Base-by-base conservation (phyloP, 1,140 invertebrate genomes). In the Notospermus geniculatus region DNA sequence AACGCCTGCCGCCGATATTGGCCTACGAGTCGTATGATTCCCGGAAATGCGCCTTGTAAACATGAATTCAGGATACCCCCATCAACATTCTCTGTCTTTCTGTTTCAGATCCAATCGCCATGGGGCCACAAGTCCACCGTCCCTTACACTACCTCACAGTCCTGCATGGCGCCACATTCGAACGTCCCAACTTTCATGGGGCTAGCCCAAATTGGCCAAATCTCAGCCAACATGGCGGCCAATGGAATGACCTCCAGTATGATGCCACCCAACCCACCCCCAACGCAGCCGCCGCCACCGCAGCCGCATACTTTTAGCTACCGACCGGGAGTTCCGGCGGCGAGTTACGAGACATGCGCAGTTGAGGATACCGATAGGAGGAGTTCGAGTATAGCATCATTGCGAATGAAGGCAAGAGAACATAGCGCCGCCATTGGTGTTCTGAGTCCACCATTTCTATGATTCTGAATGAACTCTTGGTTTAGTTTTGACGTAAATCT, bases 341-440 rank as follows among this genome's bases (percentile, higher is more conserved):
- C 23, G 62, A 63, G 15, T 50, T 50, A 19, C 46, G 25, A 27
- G n/a, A 5, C 19, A 50, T 23, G 46, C 19, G 19, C n/a, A n/a
- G 19, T 36, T 46, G 66, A 68, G 7, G 77, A 81, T 13, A 87
- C 89, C 53, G 92, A 94, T 78, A 83, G 91, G 61, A 83, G 92
- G 62, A 90, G 88, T 70, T 92, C 90, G 15, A 93, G 91, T 69
- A 95, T 95, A 64, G 92, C 91, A 1, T 88, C 91, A 0, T 81
- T 97, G 7, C 81, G 94, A 62, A 83, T 95, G 53, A 95, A 95
- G 70, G 93, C 94, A 0, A 85, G 93, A 13, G 93, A 96, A 81
- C 93, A 96, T 58, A 70, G 69, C 52, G 71, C 69, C 22, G 69
- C 71, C 23, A 67, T 74, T 60, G 73, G 73, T 0, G 65, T 71